Evolutionary conservation across 2,888 invertebrate genomes (phyloP).

Genomic region (Temnothorax unifasciatus): DNA sequence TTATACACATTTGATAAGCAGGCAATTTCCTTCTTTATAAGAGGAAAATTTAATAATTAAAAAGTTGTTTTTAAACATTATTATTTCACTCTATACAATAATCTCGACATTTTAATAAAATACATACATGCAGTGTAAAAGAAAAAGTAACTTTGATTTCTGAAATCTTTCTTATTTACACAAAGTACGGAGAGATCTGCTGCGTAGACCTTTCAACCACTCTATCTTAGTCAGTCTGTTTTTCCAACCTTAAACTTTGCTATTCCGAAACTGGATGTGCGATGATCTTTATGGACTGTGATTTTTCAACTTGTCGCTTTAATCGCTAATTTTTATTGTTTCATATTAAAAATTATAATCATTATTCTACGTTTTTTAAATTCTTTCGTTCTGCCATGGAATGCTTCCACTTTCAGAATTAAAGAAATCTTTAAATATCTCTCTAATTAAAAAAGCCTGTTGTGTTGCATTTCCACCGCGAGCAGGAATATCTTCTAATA

Average conservation of each 20-base stretch:
- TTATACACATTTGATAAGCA: background rate
- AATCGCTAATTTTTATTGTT: too few relatives aligned
- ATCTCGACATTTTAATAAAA: background rate
- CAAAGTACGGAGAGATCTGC: background rate
- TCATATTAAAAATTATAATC: too few relatives aligned
- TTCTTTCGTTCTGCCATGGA: too few relatives aligned
- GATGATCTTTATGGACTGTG: slow-evolving; percentile 22
- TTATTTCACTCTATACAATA: background rate
- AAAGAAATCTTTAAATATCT: too few relatives aligned
- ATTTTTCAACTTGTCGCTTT: slow-evolving; percentile 4
- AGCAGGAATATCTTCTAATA: too few relatives aligned
- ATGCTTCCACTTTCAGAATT: too few relatives aligned
- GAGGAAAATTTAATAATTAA: background rate
- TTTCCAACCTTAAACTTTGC: slow-evolving; percentile 27
- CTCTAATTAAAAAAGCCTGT: too few relatives aligned
- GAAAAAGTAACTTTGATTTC: background rate
- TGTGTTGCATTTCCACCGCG: too few relatives aligned
- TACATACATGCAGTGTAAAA: too few relatives aligned
- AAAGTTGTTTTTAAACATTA: background rate
- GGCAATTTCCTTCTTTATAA: background rate
- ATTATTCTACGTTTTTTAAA: too few relatives aligned
- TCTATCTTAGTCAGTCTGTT: slow-evolving; percentile 24
- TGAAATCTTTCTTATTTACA: slow-evolving; percentile 11
- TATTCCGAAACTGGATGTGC: slow-evolving; percentile 25
- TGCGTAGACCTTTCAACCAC: slow-evolving; percentile 18